phyloP scores from a whole-genome alignment of 2,113 vertebrate species.

The Mola mola region DNA sequence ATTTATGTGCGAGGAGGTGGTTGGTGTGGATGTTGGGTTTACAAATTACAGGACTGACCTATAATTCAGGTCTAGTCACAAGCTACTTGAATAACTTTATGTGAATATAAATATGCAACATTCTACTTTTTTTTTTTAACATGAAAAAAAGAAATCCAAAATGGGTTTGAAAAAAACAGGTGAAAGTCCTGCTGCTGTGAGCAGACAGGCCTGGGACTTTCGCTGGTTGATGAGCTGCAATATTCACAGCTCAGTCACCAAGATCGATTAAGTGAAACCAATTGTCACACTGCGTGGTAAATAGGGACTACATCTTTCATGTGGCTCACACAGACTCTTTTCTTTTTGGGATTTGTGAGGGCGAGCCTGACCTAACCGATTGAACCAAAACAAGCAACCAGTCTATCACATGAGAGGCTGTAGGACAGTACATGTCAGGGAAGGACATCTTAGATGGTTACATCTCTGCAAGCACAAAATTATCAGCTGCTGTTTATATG shows the following conservation, averaged over 20 bases:
- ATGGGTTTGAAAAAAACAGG: background rate
- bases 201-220: constrained; percentile 6
- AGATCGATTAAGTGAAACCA: constrained; percentile 78
- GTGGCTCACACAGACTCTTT: constrained; percentile 70
- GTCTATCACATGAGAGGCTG: constrained; percentile 70
- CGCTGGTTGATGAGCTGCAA: constrained; percentile 25
- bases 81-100: too few species aligned
- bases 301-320: constrained; percentile 70
- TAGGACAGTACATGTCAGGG: constrained; percentile 44
- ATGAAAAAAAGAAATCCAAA: background rate
- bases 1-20: too few species aligned
- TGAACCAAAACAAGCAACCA: constrained; percentile 61
- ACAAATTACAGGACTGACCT: too few species aligned
- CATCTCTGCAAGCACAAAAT: background rate
- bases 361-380: constrained; percentile 69
- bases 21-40: too few species aligned
- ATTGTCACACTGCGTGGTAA: constrained; percentile 67
- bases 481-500: background rate
- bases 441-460: constrained; percentile 24
- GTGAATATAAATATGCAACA: too few species aligned
- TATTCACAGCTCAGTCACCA: constrained; percentile 59
- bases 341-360: constrained; percentile 68
- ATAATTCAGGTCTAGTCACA: too few species aligned
- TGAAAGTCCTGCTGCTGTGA: background rate
- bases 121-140: too few species aligned